These are phyloP conservation scores for Pyrgilauda ruficollis DNA, from an alignment of 2,113 vertebrate species.

Conservation along the genomic window DNA sequence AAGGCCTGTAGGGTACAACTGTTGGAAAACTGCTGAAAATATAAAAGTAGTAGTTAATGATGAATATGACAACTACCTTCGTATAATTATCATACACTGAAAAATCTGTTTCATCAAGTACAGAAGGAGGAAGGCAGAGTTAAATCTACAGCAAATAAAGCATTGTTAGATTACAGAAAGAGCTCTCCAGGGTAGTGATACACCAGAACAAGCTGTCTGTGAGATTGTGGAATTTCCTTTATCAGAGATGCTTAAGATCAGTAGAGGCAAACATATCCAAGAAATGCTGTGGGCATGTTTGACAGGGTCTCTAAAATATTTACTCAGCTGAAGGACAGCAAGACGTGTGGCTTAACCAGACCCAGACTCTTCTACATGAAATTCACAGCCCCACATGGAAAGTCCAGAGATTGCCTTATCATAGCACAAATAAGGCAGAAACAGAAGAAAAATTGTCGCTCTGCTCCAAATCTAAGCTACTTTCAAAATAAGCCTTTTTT, in stretches of 20 bases:
- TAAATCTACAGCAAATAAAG: neutral
- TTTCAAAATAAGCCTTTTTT: neutral
- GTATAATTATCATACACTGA: neutral
- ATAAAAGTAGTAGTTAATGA: neutral
- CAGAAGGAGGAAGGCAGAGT: neutral
- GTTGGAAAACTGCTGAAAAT: neutral
- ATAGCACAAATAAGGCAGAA: neutral
- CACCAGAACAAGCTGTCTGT: neutral
- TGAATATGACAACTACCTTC: neutral
- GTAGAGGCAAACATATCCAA: neutral
- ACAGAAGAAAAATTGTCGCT: neutral
- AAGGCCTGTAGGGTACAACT: rapidly evolving
- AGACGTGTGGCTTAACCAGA: neutral
- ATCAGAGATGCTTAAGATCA: neutral
- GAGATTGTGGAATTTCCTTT: neutral
- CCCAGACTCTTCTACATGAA: neutral
- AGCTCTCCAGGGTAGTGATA: neutral
- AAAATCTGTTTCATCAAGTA: neutral
- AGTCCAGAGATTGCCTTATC: neutral
- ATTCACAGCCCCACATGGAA: neutral
- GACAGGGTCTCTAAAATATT: neutral
- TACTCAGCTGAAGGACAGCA: neutral
- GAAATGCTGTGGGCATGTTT: neutral
- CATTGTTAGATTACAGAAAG: neutral
- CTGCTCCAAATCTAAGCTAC: neutral